Percentiles rank a stretch among this genome's conserved stretches.
Evolutionary conservation across 2,888 invertebrate species (phyloP).

Genomic region (Thera britannica): DNA sequence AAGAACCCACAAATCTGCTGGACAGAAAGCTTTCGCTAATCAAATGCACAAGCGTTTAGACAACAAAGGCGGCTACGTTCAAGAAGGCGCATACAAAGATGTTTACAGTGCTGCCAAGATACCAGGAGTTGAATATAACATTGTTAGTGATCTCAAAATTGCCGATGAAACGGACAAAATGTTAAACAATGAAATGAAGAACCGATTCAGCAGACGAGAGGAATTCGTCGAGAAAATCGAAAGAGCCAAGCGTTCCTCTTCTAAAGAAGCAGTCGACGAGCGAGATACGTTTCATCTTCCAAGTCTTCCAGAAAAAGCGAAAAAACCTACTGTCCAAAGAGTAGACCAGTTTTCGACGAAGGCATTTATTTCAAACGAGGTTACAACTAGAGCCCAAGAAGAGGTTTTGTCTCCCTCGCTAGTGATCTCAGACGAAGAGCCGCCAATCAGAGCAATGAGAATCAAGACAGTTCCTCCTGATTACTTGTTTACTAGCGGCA

Average conservation of each 20-base stretch:
- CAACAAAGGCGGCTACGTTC: slow-evolving; percentile 79
- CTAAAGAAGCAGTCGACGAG: slow-evolving; percentile 70
- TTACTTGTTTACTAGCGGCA: slow-evolving; percentile 71
- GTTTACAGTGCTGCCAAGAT: slow-evolving; percentile 78
- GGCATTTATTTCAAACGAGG: slow-evolving; percentile 74
- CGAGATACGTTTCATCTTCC: slow-evolving; percentile 38
- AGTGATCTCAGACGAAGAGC: slow-evolving; percentile 69
- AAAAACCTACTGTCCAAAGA: slow-evolving; percentile 71
- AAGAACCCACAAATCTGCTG: slow-evolving; percentile 74
- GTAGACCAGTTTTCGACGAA: slow-evolving; percentile 72
- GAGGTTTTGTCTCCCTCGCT: slow-evolving; percentile 61
- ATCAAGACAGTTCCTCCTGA: slow-evolving; percentile 69
- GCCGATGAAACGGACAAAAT: slow-evolving; percentile 81
- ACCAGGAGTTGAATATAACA: slow-evolving; percentile 75
- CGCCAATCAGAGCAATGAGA: slow-evolving; percentile 66
- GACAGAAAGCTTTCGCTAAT: slow-evolving; percentile 79
- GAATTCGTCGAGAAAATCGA: slow-evolving; percentile 70
- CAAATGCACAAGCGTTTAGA: slow-evolving; percentile 82
- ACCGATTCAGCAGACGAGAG: slow-evolving; percentile 70
- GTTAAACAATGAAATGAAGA: slow-evolving; percentile 75
- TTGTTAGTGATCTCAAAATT: slow-evolving; percentile 77
- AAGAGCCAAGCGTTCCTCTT: slow-evolving; percentile 64
- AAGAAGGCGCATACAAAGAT: slow-evolving; percentile 79
- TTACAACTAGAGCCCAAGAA: slow-evolving; percentile 61
- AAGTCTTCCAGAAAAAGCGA: slow-evolving; percentile 58